These are phyloP conservation scores for Chydorus sphaericus DNA, from an alignment of 2,888 invertebrate species.

Conservation along the genomic window DNA sequence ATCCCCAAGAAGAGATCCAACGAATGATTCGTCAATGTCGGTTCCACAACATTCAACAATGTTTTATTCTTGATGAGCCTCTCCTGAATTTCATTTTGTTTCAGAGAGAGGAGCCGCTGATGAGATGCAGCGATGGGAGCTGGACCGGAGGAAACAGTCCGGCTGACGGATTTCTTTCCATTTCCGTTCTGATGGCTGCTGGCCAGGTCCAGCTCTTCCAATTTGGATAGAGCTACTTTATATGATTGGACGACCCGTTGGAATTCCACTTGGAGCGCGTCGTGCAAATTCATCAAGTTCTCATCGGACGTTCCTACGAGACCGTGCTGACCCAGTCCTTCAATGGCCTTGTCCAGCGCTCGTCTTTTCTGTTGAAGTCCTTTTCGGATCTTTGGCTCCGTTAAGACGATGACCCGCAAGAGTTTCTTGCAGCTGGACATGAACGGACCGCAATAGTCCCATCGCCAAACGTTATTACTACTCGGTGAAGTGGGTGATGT, in stretches of 20 bases:
- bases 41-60: conserved; percentile 47
- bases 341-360: conserved; percentile 67
- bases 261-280: conserved; percentile 43
- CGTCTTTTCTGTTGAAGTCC: conserved; percentile 50
- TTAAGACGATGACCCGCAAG: conserved; percentile 34
- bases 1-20: conserved; percentile 54
- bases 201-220: conserved; percentile 41
- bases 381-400: conserved; percentile 41
- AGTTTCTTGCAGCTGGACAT: conserved; percentile 32
- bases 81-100: conserved; percentile 73
- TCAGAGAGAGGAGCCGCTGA: conserved; percentile 69
- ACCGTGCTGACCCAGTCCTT: conserved; percentile 59
- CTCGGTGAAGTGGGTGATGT: no score
- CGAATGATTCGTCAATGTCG: conserved; percentile 66
- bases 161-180: conserved; percentile 21
- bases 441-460: conserved; percentile 29
- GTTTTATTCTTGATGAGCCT: conserved; percentile 84
- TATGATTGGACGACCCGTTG: conserved; percentile 70
- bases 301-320: conserved; percentile 43
- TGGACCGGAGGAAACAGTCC: conserved; percentile 33
- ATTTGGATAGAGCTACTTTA: conserved; percentile 68
- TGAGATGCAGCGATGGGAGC: conserved; percentile 75
- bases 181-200: no score
- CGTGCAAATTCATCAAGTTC: conserved; percentile 32
- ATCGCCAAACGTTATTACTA: conserved; percentile 20